phyloP scores from a whole-genome alignment of 2,113 vertebrate genomes.

The Phalacrocorax aristotelis region DNA sequence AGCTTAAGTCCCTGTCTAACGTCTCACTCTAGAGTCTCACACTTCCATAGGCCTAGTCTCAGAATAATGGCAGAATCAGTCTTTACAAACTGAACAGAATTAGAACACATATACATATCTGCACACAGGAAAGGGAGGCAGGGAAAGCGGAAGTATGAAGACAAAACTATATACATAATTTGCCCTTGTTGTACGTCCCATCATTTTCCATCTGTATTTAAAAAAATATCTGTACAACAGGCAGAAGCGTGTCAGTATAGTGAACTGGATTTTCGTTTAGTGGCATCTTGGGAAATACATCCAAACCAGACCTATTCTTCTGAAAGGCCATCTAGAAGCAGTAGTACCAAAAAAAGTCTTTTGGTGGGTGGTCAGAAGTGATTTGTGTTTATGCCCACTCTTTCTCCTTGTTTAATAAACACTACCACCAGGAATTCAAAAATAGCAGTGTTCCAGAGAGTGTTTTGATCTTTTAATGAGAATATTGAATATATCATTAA shows the following conservation, averaged over 20 bases:
- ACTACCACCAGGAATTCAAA: not conserved
- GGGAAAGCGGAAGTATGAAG: not conserved
- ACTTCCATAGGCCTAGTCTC: not conserved
- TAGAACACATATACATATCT: not conserved
- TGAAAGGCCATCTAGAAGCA: not conserved
- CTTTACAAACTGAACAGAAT: not conserved
- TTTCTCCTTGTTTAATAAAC: not conserved
- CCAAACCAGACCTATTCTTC: not conserved
- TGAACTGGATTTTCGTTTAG: not conserved
- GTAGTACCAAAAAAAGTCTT: not conserved
- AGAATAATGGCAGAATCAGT: not conserved
- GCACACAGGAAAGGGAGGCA: not conserved
- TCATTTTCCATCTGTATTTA: slow-evolving; percentile 47
- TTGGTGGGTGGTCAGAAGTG: not conserved
- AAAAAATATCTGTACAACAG: slow-evolving; percentile 46
- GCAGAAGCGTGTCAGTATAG: slow-evolving; percentile 8
- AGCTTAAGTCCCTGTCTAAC: not conserved
- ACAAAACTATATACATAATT: not conserved
- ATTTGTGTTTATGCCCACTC: not conserved
- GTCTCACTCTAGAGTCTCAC: not conserved
- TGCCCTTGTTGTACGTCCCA: slow-evolving; percentile 62
- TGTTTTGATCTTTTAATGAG: not conserved
- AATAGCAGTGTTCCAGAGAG: not conserved
- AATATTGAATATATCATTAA: not conserved
- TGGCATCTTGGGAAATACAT: not conserved